phyloP scores from a whole-genome alignment of 2,888 invertebrate species.

The Chrysolina americana region DNA sequence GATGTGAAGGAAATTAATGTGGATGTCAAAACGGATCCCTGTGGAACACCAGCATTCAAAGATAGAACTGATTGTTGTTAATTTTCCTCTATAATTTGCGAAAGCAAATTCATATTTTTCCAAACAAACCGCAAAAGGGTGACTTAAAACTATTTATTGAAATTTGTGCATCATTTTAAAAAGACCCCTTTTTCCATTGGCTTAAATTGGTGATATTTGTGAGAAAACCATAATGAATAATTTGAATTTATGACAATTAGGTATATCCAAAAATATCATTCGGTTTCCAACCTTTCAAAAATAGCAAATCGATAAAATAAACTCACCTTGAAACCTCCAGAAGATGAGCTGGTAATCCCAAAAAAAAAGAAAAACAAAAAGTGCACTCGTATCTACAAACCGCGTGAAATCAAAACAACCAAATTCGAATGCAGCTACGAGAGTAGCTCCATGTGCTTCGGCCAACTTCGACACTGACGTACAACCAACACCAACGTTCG shows the following conservation, averaged over 20 bases:
- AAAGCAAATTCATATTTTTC: too few species aligned
- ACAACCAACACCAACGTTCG: constrained; percentile 35
- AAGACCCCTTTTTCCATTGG: too few species aligned
- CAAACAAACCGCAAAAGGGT: too few species aligned
- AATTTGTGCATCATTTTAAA: too few species aligned
- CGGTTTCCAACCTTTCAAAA: neutral
- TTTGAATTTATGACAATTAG: neutral
- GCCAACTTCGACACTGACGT: constrained; percentile 16
- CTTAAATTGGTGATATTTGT: too few species aligned
- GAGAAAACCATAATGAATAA: too few species aligned
- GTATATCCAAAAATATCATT: neutral
- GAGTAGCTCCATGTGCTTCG: constrained; percentile 1
- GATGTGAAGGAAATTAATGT: too few species aligned
- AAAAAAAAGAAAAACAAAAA: constrained; percentile 42
- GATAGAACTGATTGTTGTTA: too few species aligned
- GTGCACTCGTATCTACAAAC: neutral
- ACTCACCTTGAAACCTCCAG: constrained; percentile 46
- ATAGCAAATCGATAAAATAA: neutral
- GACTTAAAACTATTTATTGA: too few species aligned
- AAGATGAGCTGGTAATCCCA: constrained; percentile 50
- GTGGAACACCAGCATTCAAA: too few species aligned
- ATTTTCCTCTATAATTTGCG: too few species aligned
- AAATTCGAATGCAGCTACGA: constrained; percentile 1
- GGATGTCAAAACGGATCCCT: too few species aligned
- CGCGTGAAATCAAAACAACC: constrained; percentile 17